Percentiles rank a stretch among this genome's conserved stretches.
These are phyloP conservation scores for Cheilosia vernalis DNA, from an alignment of 2,888 invertebrate genomes.

Conservation along the genomic window DNA sequence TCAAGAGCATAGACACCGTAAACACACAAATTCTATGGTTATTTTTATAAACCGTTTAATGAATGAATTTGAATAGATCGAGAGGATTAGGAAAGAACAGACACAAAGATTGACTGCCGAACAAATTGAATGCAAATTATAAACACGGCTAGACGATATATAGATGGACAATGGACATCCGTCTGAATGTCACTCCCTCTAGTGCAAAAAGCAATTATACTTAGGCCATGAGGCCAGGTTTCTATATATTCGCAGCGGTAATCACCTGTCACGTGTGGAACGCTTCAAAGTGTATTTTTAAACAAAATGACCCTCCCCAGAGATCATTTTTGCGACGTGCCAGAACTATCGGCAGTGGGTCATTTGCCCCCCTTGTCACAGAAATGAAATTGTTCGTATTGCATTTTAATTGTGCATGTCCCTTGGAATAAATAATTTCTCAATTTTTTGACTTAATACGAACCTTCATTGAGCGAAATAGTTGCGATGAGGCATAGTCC, in stretches of 20 bases:
- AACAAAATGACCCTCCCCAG: constrained; percentile 10
- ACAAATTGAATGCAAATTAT: constrained; percentile 37
- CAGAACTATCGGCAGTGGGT: constrained; percentile 11
- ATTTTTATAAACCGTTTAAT: constrained; percentile 43
- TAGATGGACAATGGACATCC: constrained; percentile 36
- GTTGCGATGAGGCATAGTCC: constrained; percentile 65
- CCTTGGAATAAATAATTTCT: constrained; percentile 22
- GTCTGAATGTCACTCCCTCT: constrained; percentile 29
- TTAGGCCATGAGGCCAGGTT: constrained; percentile 52
- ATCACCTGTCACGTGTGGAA: constrained; percentile 68
- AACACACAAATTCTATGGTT: constrained; percentile 54
- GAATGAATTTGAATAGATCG: constrained; percentile 33
- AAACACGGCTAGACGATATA: constrained; percentile 20
- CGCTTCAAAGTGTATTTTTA: background rate
- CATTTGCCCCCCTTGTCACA: constrained; percentile 33
- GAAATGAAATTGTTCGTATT: background rate
- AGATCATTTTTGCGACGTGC: constrained; percentile 20
- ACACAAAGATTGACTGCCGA: constrained; percentile 47
- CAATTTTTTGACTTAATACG: constrained; percentile 30
- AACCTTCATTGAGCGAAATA: constrained; percentile 69
- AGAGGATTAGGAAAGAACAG: constrained; percentile 35
- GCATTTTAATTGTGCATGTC: constrained; percentile 26
- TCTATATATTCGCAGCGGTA: constrained; percentile 1
- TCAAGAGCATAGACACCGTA: constrained; percentile 20
- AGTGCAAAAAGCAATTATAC: constrained; percentile 44